Evolutionary conservation across 2,888 invertebrate species (phyloP), one percentile per base, ranked within the genome.

Genomic region (Amphipyra berbera): DNA sequence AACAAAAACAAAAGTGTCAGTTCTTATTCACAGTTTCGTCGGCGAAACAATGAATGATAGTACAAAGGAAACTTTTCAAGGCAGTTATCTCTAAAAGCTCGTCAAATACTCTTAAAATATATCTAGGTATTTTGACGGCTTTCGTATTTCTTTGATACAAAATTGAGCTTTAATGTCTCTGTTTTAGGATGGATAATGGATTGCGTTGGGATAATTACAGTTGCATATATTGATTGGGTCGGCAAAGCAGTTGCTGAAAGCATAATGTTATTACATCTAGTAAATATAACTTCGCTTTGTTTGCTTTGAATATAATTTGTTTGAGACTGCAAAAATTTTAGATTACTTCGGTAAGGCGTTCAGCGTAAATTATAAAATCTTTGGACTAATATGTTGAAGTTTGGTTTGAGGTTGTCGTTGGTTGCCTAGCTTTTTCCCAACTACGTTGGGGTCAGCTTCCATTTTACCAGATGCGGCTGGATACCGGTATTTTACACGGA

Each of bases 61-160:
- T 84, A 92, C 90, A 93, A 92, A 91, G 88, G 84, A 88, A 90
- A 84, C 88, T 86, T 90, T 92, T 90, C 85, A 85, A 87, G 84
- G 82, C 88, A 90, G 89, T 90, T 91, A 90, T 90, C 90, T 91
- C 88, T 89, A 85, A 90, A 91, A 91, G 90, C 90, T 90, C 84
- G 86, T 90, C 90, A 91, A 91, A 92, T 89, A 89, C 86, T 87
- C 84, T 87, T 87, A 83, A 89, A 90, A 87, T 86, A 87, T 84
- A 88, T 84, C 82, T 78, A n/a, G n/a, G n/a, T n/a, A 81, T 85
- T 85, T 82, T 82, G 79, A 82, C 68, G 60, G 63, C 73, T 72
- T 71, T 53, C 57, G 12, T 56, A 61, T 63, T 61, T 60, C 21
- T 63, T 69, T 69, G 73, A 60, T 38, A 58, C 61, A 40, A 76